Evolutionary conservation across 2,888 invertebrate genomes (phyloP), one percentile per base, ranked within the genome.

Genomic region (Himalopsyche anomala): DNA sequence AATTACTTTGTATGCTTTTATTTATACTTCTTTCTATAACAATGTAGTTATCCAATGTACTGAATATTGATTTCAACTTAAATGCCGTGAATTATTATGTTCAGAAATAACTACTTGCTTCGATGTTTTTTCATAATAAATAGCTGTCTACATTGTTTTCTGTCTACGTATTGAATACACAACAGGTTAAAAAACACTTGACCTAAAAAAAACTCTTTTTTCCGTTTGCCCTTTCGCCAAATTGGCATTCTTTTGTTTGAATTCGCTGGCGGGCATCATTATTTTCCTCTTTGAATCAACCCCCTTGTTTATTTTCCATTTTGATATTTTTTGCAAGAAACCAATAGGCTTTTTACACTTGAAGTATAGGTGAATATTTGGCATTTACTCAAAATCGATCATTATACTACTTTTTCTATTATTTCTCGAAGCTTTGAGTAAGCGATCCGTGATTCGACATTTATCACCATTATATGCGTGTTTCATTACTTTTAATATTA

Each of bases 241-340:
- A 62, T 62, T 62, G 62, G 62, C 62, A 62, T 62, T 62, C 62
- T 62, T n/a, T 62, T 62, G 62, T 62, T 62, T 62, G 62, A 62
- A 19, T 62, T 19, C 62, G 62, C 62, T 62, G 62, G 62, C 62
- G 62, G 62, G 62, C 19, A 62, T 62, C 62, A 62, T 62, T 62
- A 62, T 62, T 62, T 62, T 62, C 62, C 62, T 62, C 19, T 62
- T 62, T 28, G 62, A 62, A 56, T 62, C 28, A 28, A 28, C 19
- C 28, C 19, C 62, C 56, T 3, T n/a, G 19, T 28, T 51, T 51
- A 51, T 19, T 62, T 62, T 62, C 19, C 19, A 9, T 9, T 62
- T 11, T 62, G 62, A 28, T 19, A 62, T n/a, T 62, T 62, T 62
- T 28, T 62, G 9, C 62, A 62, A 62, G 28, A 62, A 62, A 62